Evolutionary conservation across 2,113 vertebrate genomes (phyloP), one percentile per base, ranked within the genome.

Genomic region (Hyperopisus bebe): DNA sequence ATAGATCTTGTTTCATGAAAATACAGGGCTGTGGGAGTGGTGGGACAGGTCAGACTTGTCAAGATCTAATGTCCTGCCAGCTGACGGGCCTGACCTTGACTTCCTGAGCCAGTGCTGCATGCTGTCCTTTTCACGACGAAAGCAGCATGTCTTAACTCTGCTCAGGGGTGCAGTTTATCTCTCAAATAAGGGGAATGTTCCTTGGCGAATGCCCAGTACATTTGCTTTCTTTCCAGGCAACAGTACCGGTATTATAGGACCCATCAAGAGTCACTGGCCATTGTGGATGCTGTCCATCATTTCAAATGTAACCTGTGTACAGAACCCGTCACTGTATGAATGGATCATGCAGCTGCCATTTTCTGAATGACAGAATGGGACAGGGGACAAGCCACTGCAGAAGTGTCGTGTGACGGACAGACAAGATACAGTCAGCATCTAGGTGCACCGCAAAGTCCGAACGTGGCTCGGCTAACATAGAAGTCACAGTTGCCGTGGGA

Each of bases 211-310:
- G 35, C 35, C 35, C 35, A 39, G 17, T 42, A 80, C 74, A 80
- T 80, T 42, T 80, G 31, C 74, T 80, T 80, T 80, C 31, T 80
- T 80, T 80, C 74, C 74, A 42, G 70, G 70, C 70, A 77, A 77
- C 31, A 7, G 21, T 24, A 48, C 10, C 0, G 0, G 46, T 80
- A 19, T 27, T 48, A 5, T 47, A n/a, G 27, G 83, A 86, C 11
- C 19, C 47, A n/a, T 27, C 47, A 47, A 48, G n/a, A 50, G 24
- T 31, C 47, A 11, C 11, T 86, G 24, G 46, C 83, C 46, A 86
- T 86, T 50, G 44, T 27, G 5, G 47, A 27, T 19, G 11, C 83
- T 50, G 44, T 48, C 42, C n/a, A 27, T 86, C 46, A 46, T 48
- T 85, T 85, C 46, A 85, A 3, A 85, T 47, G 9, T n/a, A 85